Evolutionary conservation across 2,113 vertebrate species (phyloP).

Genomic region (Oceanodroma tethys): DNA sequence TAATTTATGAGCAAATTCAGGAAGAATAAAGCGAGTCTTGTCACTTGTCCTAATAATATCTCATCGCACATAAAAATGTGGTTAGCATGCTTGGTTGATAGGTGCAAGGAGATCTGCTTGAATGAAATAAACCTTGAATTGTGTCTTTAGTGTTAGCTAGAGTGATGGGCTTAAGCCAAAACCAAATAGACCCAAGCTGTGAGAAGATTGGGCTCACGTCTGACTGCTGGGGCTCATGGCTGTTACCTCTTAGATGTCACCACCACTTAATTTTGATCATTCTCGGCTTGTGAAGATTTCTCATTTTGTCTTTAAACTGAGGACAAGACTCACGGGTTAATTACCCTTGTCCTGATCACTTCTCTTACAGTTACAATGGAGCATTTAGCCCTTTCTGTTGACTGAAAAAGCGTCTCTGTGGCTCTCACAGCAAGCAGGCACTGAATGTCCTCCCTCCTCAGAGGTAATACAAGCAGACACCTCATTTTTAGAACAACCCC

Average conservation of each 20-base stretch:
- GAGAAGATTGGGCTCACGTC: background rate
- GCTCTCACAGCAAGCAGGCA: background rate
- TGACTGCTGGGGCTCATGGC: background rate
- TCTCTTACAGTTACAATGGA: background rate
- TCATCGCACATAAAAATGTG: background rate
- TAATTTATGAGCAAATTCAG: conserved; percentile 28
- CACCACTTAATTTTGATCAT: background rate
- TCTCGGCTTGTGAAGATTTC: background rate
- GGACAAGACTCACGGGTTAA: background rate
- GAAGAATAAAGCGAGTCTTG: background rate
- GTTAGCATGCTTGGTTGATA: background rate
- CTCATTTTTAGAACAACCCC: background rate
- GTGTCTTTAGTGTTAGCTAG: background rate
- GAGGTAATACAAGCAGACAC: background rate
- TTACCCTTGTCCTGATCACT: background rate
- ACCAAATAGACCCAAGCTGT: background rate
- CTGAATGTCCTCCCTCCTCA: background rate
- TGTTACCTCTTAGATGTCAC: background rate
- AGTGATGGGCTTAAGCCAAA: background rate
- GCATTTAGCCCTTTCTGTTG: background rate
- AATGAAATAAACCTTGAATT: background rate
- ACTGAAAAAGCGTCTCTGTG: background rate
- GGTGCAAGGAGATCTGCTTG: background rate
- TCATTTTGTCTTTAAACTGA: background rate
- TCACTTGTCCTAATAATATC: background rate